These are phyloP conservation scores for Hydrochoerus hydrochaeris DNA, from an alignment of 2,113 vertebrate species.

Conservation along the genomic window DNA sequence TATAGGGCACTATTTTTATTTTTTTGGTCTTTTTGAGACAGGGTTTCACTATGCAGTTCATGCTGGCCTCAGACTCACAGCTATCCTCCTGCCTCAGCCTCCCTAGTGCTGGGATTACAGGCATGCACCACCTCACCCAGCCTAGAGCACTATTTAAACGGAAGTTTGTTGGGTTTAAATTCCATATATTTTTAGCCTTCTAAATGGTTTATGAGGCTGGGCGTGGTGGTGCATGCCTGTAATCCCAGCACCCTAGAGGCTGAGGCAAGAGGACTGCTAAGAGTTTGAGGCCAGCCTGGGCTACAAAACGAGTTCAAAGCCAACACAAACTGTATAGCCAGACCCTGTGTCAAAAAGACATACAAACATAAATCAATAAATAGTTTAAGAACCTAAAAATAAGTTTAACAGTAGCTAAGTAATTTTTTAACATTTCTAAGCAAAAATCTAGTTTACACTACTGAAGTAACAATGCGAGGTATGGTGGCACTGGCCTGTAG, in stretches of 20 bases:
- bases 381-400: constrained; percentile 43
- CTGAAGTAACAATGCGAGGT: neutral
- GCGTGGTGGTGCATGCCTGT: too few species aligned
- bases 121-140: neutral
- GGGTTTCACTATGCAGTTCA: neutral
- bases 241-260: too few species aligned
- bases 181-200: constrained; percentile 17
- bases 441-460: constrained; percentile 2
- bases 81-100: neutral
- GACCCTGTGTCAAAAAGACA: too few species aligned
- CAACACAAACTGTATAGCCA: too few species aligned
- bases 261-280: too few species aligned
- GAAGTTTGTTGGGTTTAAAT: constrained; percentile 19
- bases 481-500: neutral
- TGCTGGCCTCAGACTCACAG: neutral
- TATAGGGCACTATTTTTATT: neutral
- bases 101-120: neutral
- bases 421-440: constrained; percentile 59
- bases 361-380: neutral
- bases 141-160: neutral
- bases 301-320: too few species aligned
- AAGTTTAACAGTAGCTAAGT: constrained; percentile 48
- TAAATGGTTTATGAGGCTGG: neutral
- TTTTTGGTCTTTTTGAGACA: neutral
- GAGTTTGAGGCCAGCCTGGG: too few species aligned